Evolutionary conservation across 2,797 vertebrate species (phyloP).

Genomic region (Percopsis omiscomaycus): DNA sequence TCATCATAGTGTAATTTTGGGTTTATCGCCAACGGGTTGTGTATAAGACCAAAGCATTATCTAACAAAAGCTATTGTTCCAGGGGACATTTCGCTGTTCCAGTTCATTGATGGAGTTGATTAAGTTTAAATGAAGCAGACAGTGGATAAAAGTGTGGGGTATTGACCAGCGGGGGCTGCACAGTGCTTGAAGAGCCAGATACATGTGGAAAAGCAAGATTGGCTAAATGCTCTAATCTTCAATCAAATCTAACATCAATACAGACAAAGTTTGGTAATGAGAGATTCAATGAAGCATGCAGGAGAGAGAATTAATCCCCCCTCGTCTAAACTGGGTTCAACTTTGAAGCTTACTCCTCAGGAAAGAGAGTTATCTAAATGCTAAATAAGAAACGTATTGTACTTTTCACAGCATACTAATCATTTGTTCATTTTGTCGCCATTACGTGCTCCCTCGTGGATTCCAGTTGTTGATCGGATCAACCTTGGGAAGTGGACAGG

Average conservation of each 20-base stretch:
- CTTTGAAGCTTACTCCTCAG: conserved; percentile 98
- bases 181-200: conserved; percentile 90
- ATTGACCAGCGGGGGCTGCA: conserved; percentile 91
- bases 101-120: conserved; percentile 99
- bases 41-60: conserved; percentile 93
- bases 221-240: conserved; percentile 99
- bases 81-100: conserved; percentile 94
- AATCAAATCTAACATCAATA: conserved; percentile 99
- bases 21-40: conserved; percentile 87
- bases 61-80: conserved; percentile 97
- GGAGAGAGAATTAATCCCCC: conserved; percentile 99
- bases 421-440: conserved; percentile 96
- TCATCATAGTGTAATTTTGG: conserved; percentile 94
- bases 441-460: conserved; percentile 92
- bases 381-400: conserved; percentile 99
- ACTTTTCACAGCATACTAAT: conserved; percentile 99
- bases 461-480: conserved; percentile 94
- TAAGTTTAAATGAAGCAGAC: conserved; percentile 99
- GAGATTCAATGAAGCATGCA: conserved; percentile 99
- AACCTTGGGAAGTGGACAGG: conserved; percentile 80
- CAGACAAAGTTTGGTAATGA: conserved; percentile 99
- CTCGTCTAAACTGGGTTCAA: conserved; percentile 99
- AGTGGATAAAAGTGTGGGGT: conserved; percentile 98
- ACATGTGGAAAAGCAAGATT: conserved; percentile 98
- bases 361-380: conserved; percentile 99